Evolutionary conservation across 2,888 invertebrate species (phyloP), one percentile per base, ranked within the genome.

Genomic region (Eupithecia vulgata): DNA sequence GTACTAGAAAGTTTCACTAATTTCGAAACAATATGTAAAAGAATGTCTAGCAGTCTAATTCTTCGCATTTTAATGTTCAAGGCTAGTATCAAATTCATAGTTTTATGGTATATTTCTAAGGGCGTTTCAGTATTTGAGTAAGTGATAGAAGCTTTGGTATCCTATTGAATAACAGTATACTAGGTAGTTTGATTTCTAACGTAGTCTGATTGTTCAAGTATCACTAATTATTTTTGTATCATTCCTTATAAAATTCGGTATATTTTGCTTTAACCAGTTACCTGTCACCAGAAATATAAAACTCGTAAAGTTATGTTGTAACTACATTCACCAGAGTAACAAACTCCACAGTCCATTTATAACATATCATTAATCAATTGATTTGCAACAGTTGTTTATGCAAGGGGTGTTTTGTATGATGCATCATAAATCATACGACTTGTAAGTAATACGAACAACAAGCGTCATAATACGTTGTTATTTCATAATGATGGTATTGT

Each of bases 321-420:
- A 62, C 62, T 62, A 62, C 10, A 37, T 34, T 35, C 62, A 62
- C 8, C 62, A 62, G 62, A 62, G 62, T 37, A 62, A 37, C 62
- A 35, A 62, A 40, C 40, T 40, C 40, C 40, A 65, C 40, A 40
- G 21, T 65, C 45, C 8, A 61, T 68, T 40, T 66, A 48, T 37
- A 66, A 21, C 40, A 42, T 8, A 71, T 74, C 74, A 69, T 74
- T 71, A 71, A 71, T 71, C 71, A 71, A 52, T 52, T 69, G 61
- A 62, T 68, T 74, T 66, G 69, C 25, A 71, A 74, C 67, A 69
- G 74, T 69, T 67, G 71, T 74, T 74, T 71, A 69, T 57, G 61
- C 61, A 71, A 71, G 74, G 71, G 71, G 66, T 69, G 66, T 71
- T 71, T 64, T 69, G 62, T 71, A 48, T 52, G 52, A 74, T 21